phyloP scores from a whole-genome alignment of 2,797 vertebrate genomes.

The Propithecus deckenii region DNA sequence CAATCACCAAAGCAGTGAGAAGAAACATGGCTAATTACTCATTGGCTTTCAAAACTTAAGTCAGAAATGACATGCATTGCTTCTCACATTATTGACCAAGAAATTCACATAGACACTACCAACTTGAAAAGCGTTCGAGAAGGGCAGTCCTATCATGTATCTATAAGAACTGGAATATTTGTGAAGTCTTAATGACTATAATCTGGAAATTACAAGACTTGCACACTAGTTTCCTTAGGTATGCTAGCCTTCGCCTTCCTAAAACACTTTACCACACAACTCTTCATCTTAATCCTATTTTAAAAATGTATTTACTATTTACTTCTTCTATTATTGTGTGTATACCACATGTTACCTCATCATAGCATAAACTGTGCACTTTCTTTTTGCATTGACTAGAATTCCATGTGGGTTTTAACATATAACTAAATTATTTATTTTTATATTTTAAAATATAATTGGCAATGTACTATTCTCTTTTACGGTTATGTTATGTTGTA shows the following conservation, averaged over 20 bases:
- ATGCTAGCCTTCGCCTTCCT: neutral
- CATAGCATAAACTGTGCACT: neutral
- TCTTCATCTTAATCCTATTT: neutral
- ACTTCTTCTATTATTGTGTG: neutral
- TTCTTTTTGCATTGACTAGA: neutral
- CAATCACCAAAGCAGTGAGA: neutral
- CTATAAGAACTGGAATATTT: neutral
- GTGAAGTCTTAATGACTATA: neutral
- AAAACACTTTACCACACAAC: neutral
- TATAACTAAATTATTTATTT: neutral
- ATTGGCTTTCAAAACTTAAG: neutral
- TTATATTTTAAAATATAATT: neutral
- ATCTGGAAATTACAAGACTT: neutral
- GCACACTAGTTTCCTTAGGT: neutral
- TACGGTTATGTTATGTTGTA: neutral
- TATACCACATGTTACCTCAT: neutral
- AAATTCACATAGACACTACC: neutral
- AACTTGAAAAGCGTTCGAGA: neutral
- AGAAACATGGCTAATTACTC: neutral
- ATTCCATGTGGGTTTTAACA: neutral
- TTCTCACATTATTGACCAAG: neutral
- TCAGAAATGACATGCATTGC: neutral
- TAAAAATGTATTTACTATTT: neutral
- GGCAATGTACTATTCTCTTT: neutral
- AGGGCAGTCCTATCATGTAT: neutral